Base-by-base conservation (phyloP, 53 echinoderm and acorn worm species). In the Holothuria scabra region DNA sequence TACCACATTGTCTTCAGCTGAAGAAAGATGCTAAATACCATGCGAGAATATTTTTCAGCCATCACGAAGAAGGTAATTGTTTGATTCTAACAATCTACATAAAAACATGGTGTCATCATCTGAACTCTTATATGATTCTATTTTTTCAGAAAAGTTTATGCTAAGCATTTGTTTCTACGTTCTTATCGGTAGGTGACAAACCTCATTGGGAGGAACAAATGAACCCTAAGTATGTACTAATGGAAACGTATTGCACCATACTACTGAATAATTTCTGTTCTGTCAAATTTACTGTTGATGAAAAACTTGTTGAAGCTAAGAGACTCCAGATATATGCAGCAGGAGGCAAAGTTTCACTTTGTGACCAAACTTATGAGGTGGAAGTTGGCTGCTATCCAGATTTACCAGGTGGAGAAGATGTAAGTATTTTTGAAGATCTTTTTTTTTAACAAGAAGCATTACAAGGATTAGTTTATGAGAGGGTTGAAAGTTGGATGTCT, bases 1-100 rank as follows among this genome's bases (percentile, higher is more conserved):
- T 67, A 38, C 67, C 67, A 19, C 67, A 67, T 34, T 67, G 67
- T 29, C 34, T 67, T 21, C 67, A 67, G 33, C 38, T 67, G 18
- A 67, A 67, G 67, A 29, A 26, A 10, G 34, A 8, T 19, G 14
- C 34, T 14, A 14, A 33, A 67, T 20, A 38, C 9, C 21, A 31
- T 32, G 67, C 67, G 7, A 67, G 20, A 38, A 28, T 67, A 8
- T 67, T 24, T 18, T 32, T 33, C 28, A 67, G 67, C 28, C 67
- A 67, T 33, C 67, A 67, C 12, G 3, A 22, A 12, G 38, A 67
- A 67, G 67, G 28, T 67, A 28, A 19, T 29, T 23, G 0, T 14
- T n/a, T n/a, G n/a, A n/a, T n/a, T n/a, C n/a, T n/a, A n/a, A n/a
- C n/a, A n/a, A n/a, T n/a, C n/a, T n/a, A n/a, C n/a, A n/a, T n/a